phyloP scores from a whole-genome alignment of 2,113 vertebrate genomes.

The Balaeniceps rex region DNA sequence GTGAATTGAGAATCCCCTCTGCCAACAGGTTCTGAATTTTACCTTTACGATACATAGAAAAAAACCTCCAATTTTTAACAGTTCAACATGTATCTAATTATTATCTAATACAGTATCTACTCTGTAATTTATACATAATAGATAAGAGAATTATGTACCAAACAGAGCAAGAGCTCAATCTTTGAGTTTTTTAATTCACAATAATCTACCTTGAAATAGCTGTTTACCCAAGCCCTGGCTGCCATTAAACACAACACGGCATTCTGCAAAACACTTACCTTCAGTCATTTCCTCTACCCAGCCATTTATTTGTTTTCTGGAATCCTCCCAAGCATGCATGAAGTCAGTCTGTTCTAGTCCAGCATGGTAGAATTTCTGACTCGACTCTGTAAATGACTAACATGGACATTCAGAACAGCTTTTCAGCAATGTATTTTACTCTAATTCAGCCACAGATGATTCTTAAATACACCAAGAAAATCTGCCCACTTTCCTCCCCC shows the following conservation, averaged over 20 bases:
- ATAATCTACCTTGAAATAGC: background rate
- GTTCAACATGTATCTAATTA: background rate
- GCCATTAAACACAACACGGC: background rate
- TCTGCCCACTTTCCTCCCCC: accelerated
- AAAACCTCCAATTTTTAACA: background rate
- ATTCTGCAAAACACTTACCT: constrained; percentile 66
- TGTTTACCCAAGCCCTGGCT: background rate
- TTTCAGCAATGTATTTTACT: background rate
- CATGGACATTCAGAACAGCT: background rate
- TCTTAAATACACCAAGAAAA: background rate
- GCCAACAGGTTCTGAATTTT: constrained; percentile 89
- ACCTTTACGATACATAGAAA: constrained; percentile 63
- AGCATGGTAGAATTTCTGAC: constrained; percentile 80
- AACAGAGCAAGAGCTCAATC: background rate
- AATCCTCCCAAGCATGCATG: constrained; percentile 70
- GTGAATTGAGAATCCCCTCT: constrained; percentile 63
- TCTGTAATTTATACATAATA: background rate
- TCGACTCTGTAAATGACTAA: constrained; percentile 81
- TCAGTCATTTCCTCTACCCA: constrained; percentile 89
- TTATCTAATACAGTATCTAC: background rate
- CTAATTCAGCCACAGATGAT: background rate
- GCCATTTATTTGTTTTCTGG: constrained; percentile 81
- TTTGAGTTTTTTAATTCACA: background rate
- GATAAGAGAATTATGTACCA: background rate
- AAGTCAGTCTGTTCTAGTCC: constrained; percentile 84